Evolutionary conservation across 2,113 vertebrate genomes (phyloP).

Genomic region (Percina caprodes): DNA sequence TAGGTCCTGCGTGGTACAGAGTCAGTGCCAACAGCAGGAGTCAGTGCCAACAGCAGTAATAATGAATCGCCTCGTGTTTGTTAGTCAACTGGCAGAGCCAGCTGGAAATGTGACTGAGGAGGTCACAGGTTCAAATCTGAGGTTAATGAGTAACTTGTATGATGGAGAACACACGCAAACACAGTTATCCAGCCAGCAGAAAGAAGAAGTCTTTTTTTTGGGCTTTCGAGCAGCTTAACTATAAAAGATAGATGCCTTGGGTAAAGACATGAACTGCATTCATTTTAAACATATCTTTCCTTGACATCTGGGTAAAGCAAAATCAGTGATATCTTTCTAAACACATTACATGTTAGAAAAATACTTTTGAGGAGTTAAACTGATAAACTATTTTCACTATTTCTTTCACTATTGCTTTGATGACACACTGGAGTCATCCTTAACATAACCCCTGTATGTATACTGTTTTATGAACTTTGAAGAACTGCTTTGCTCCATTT

Average conservation of each 20-base stretch:
- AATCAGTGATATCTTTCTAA: too few relatives aligned
- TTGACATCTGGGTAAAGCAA: not conserved
- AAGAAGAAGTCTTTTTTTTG: not conserved
- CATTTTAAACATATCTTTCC: not conserved
- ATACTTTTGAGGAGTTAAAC: too few relatives aligned
- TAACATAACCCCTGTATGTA: too few relatives aligned
- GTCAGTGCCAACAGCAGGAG: conserved; percentile 51
- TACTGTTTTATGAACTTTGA: not conserved
- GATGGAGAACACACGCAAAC: conserved; percentile 50
- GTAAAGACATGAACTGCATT: not conserved
- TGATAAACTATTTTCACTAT: too few relatives aligned
- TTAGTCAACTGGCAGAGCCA: conserved; percentile 50
- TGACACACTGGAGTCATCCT: too few relatives aligned
- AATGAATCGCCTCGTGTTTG: conserved; percentile 52
- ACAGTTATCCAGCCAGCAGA: conserved; percentile 9
- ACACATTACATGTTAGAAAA: too few relatives aligned
- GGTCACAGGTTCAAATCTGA: conserved; percentile 65
- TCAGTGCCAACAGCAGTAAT: conserved; percentile 53
- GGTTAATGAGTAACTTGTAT: conserved; percentile 60
- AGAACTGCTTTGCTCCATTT: not conserved
- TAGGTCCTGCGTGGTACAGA: conserved; percentile 44
- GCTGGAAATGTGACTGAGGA: conserved; percentile 61
- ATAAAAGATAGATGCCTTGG: not conserved
- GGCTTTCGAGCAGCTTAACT: not conserved
- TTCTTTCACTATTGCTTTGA: too few relatives aligned